Conservation (phyloP, 2,113 vertebrate genomes). For the Amphiprion percula region DNA sequence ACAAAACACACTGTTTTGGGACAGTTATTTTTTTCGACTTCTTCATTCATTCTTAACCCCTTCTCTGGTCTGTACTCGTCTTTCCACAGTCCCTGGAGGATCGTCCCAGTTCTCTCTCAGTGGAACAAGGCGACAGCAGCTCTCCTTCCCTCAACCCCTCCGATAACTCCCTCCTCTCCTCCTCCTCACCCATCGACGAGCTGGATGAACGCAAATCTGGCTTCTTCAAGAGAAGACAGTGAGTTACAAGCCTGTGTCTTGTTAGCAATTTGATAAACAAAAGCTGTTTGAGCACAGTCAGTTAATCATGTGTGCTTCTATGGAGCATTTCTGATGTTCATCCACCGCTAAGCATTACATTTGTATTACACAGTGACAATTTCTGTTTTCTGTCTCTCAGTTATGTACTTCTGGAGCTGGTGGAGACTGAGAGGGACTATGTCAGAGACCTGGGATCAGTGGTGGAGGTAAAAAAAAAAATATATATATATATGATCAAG, state of each 20-base stretch:
- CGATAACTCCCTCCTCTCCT: conserved; percentile 96
- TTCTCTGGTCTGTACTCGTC: not conserved
- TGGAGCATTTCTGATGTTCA: conserved; percentile 35
- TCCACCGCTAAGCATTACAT: conserved; percentile 31
- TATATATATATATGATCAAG: not conserved
- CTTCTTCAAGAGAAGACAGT: conserved; percentile 97
- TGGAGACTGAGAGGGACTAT: conserved; percentile 97
- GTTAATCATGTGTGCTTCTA: conserved; percentile 43
- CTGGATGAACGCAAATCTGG: conserved; percentile 96
- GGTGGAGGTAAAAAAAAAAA: conserved; percentile 88
- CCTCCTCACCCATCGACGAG: conserved; percentile 97
- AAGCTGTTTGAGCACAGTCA: conserved; percentile 25
- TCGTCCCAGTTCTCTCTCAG: conserved; percentile 95
- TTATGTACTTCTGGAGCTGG: conserved; percentile 95
- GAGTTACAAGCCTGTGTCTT: conserved; percentile 73
- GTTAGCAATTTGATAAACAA: conserved; percentile 34
- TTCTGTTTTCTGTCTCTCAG: conserved; percentile 80
- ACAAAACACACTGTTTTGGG: not conserved
- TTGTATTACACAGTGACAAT: conserved; percentile 19
- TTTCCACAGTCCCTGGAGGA: conserved; percentile 72
- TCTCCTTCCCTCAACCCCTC: conserved; percentile 98
- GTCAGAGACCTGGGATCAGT: conserved; percentile 96
- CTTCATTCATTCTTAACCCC: not conserved
- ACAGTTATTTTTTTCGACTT: not conserved
- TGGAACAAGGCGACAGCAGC: conserved; percentile 97